Base-by-base conservation (phyloP, 2,888 invertebrate genomes). In the Heliconius sara region DNA sequence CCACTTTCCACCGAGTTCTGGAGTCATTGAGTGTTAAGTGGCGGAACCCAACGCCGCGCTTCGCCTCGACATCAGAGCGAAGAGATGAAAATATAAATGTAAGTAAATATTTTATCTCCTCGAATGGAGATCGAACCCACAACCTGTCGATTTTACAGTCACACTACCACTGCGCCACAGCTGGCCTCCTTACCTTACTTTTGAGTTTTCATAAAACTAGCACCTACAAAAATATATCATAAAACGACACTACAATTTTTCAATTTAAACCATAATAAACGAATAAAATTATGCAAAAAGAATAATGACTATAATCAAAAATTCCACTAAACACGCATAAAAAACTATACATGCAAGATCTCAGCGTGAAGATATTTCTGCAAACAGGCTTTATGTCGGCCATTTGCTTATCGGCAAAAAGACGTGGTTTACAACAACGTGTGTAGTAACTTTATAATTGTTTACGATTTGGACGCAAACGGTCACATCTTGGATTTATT, bases 361-460 rank as follows among this genome's bases (percentile, higher is more conserved):
- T 75, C 16, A 66, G 34, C 60, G 43, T 47, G 43, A n/a, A 73
- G 25, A 27, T 7, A 47, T 67, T 57, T 78, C 65, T 13, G 63
- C 73, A 73, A 67, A 74, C 73, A 60, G 67, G 78, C 73, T 79
- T 74, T 63, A 47, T 25, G 67, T 75, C 79, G 63, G 78, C 79
- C 80, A 81, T 79, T 83, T 81, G 67, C 66, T 80, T 74, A 80
- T 80, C 43, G 19, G 68, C 60, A 77, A 72, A 82, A 83, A 80
- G n/a, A 77, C 80, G 70, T 75, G 52, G 60, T 79, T 66, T 71
- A 66, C 60, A 79, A 60, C 47, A 74, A 27, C 79, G 67, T 75
- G 80, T 74, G 66, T 80, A 60, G 70, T 47, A 70, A 78, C 79
- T 79, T 67, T 82, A 82, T 79, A 80, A 77, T 79, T 72, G 74